Evolutionary conservation across 2,113 vertebrate genomes (phyloP).

Genomic region (Sapayoa aenigma): DNA sequence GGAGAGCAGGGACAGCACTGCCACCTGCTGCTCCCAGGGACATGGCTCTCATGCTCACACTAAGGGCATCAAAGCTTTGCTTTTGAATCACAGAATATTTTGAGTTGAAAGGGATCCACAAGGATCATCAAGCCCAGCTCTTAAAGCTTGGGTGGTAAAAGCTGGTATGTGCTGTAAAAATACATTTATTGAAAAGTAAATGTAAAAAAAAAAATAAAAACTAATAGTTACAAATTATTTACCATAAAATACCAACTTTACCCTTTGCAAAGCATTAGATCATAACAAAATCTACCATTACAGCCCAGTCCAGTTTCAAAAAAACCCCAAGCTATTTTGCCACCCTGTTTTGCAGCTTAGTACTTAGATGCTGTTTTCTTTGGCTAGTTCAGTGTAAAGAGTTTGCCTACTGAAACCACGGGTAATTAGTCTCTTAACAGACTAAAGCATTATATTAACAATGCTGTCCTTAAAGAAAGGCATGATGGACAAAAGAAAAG

Average conservation of each 20-base stretch:
- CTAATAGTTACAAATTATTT: neutral
- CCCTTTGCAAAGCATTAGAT: neutral
- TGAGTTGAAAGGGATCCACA: neutral
- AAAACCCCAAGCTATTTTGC: neutral
- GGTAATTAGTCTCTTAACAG: neutral
- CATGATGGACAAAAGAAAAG: neutral
- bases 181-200: neutral
- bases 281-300: neutral
- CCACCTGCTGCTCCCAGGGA: conserved; percentile 34
- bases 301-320: neutral
- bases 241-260: neutral
- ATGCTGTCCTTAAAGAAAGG: neutral
- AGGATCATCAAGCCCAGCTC: neutral
- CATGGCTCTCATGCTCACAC: neutral
- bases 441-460: neutral
- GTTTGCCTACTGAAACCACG: neutral
- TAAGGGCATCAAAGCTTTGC: neutral
- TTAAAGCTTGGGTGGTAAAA: neutral
- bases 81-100: neutral
- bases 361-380: neutral
- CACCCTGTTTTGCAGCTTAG: neutral
- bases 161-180: neutral
- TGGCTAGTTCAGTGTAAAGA: neutral
- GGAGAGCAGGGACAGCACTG: neutral
- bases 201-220: neutral